Percentiles rank a stretch among this genome's conserved stretches.
phyloP scores from a whole-genome alignment of 35 echinoderm and acorn worm genomes.

The Strongylocentrotus purpuratus region DNA sequence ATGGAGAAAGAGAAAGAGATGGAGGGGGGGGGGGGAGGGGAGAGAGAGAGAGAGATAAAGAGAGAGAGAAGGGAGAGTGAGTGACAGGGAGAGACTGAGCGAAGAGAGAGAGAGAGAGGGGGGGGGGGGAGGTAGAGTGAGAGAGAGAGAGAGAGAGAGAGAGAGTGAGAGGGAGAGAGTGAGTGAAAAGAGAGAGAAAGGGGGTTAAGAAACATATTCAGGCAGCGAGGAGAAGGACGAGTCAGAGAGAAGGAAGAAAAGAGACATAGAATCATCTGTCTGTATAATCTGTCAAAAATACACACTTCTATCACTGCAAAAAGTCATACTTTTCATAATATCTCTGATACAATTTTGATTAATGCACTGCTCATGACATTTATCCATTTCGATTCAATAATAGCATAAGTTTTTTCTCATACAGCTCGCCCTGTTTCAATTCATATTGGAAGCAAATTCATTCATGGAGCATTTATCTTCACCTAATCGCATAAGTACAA shows the following conservation, averaged over 20 bases:
- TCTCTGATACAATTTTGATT: not conserved
- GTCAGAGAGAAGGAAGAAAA: not conserved
- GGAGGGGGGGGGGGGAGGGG: not conserved
- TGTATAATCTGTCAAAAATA: not conserved
- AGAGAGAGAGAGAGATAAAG: no score
- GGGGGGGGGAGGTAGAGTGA: no score
- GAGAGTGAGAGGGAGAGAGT: not conserved
- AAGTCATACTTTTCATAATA: constrained; percentile 5
- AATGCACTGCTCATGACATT: not conserved
- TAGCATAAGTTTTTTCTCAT: not conserved
- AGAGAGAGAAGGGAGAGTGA: no score
- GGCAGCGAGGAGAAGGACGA: no score
- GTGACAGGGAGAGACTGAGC: no score
- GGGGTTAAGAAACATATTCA: not conserved
- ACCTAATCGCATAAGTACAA: not conserved
- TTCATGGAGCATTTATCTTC: not conserved
- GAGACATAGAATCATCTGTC: not conserved
- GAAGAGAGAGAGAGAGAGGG: not conserved
- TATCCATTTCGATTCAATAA: not conserved
- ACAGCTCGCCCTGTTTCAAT: not conserved
- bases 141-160: not conserved
- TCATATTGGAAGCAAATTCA: not conserved
- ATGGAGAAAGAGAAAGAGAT: not conserved
- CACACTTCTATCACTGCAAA: constrained; percentile 3
- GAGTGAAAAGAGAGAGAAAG: not conserved